Evolutionary conservation across 1,140 invertebrate species (phyloP), one percentile per base, ranked within the genome.

Genomic region (Philopotamus ludificatus): DNA sequence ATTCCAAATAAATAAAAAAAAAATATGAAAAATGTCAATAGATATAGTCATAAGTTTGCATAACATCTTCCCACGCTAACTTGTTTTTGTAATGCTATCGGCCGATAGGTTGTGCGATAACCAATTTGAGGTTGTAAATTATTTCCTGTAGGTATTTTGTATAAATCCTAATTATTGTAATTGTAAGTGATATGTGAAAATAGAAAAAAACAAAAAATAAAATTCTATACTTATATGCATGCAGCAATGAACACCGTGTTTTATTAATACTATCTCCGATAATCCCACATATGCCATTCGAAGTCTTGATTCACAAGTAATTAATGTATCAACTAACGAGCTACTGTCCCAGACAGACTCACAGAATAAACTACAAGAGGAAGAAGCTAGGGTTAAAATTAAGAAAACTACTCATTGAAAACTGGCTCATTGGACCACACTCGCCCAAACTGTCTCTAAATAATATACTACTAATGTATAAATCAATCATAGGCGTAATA

Each of bases 161-260:
- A 68, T 58, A 63, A 70, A 67, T 70, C 68, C 68, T 70, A 67
- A 70, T 68, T 70, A 67, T 70, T 70, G 28, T 70, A 70, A 67
- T 70, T 65, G 47, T 68, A 70, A 68, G 68, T 67, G 41, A 70
- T 67, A 67, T 70, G 65, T 70, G 63, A 70, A 70, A 70, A 60
- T 59, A 68, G 61, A 65, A 64, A 67, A 67, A 68, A 70, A 65
- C 49, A 67, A 67, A 70, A 70, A 70, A 68, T 67, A 70, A 70
- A 70, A 70, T 63, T 70, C 68, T 70, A 70, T 70, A 68, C 65
- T 70, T 70, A 70, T 69, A 69, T 68, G 69, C 69, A 70, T 70
- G 69, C 69, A 70, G 69, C 69, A 70, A 67, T 60, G 53, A 65
- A 49, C 47, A 28, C 49, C 26, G 53, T 55, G 64, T 70, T 67